Percentiles rank a stretch among this genome's conserved stretches.
These are phyloP conservation scores for Oscheius sp. DNA, from an alignment of 2,888 invertebrate species.

Conservation along the genomic window DNA sequence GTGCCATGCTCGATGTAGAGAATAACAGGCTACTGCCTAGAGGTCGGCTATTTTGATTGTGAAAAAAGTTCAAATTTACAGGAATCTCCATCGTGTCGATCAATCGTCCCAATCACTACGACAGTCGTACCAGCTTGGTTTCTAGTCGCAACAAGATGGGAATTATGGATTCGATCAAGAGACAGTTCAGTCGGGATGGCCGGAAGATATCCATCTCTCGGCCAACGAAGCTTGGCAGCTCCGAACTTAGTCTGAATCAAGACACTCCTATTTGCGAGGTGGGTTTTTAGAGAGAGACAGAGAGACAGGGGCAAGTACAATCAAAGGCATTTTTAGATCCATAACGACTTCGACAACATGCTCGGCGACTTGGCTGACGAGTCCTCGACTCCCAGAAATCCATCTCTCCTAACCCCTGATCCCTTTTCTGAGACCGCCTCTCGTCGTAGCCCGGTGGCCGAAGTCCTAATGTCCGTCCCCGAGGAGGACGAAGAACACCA, in stretches of 20 bases:
- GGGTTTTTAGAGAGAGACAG: neutral
- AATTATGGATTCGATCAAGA: conserved; percentile 42
- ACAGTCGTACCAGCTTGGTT: conserved; percentile 49
- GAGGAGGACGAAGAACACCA: conserved; percentile 58
- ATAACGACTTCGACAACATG: conserved; percentile 40
- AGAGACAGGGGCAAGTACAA: neutral
- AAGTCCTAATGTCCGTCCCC: conserved; percentile 47
- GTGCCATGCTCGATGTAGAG: conserved; percentile 37
- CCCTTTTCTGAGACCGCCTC: conserved; percentile 29
- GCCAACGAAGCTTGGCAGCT: conserved; percentile 43
- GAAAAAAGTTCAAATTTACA: neutral
- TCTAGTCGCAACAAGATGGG: conserved; percentile 39
- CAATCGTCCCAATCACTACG: conserved; percentile 45
- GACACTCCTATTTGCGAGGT: conserved; percentile 10
- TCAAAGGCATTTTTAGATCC: conserved; percentile 23
- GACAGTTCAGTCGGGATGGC: conserved; percentile 41
- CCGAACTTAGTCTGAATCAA: conserved; percentile 31
- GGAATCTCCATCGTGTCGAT: conserved; percentile 57
- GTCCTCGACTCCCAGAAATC: conserved; percentile 18
- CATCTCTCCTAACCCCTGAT: conserved; percentile 22
- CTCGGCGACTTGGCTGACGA: conserved; percentile 49
- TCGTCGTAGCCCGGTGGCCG: conserved; percentile 41
- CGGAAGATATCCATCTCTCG: conserved; percentile 44
- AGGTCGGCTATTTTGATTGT: conserved; percentile 9
- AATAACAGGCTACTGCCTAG: conserved; percentile 41